Base-by-base conservation (phyloP, 1,140 invertebrate species). In the Neuroterus valhalla region DNA sequence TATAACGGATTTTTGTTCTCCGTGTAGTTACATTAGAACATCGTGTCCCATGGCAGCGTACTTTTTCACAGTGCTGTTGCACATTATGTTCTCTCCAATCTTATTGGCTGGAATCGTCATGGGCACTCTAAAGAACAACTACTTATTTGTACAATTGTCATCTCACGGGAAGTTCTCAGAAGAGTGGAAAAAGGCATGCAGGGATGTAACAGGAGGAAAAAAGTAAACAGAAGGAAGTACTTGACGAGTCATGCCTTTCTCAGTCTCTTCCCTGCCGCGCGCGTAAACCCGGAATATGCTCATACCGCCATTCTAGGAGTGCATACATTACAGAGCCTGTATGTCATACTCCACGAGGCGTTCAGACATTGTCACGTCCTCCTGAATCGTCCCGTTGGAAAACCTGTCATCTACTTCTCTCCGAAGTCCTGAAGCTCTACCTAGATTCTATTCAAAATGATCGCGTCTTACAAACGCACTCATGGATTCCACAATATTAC, bases 321-420 rank as follows among this genome's bases (percentile, higher is more conserved):
- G 55, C 55, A 62, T 38, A 62, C 55, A 62, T 62, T 62, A 62
- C 26, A 62, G 55, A 38, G 55, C 21, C 21, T 62, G 55, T 62
- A 62, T 62, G 23, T 62, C 26, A 62, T 62, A 62, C 55, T 62
- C 23, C 23, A n/a, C 55, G 26, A 62, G 55, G 55, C 21, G 55
- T 62, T 62, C 55, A 62, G 21, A 62, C 55, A 26, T 31, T 62
- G 55, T 62, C 55, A 62, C 55, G 55, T 62, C 23, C 23, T 62
- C 55, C 55, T 62, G 55, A 23, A 62, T 38, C 55, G 55, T 62
- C 55, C 31, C 55, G 55, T 62, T 62, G 55, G 23, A 26, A 62
- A 62, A 62, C 23, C 55, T 62, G 55, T 62, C 55, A 62, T 62
- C 55, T 26, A 62, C 55, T 62, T 31, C 55, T 31, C 55, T 62